phyloP scores from a whole-genome alignment of 2,888 invertebrate genomes.

The Drosophila conformis region DNA sequence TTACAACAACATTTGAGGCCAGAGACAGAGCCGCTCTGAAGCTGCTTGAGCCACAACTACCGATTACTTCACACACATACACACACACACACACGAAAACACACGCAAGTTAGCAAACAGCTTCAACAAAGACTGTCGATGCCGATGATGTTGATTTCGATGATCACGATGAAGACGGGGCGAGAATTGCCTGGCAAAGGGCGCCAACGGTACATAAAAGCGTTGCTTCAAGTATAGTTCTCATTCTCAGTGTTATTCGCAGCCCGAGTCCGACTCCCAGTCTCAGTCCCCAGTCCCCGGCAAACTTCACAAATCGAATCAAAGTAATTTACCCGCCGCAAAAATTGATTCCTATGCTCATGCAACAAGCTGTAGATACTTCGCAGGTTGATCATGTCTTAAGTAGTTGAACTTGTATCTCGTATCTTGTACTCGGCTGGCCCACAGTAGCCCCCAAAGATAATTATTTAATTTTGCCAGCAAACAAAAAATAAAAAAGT shows the following conservation, averaged over 20 bases:
- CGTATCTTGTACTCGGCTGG: not conserved
- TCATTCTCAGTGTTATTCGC: conserved; percentile 32
- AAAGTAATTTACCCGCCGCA: conserved; percentile 67
- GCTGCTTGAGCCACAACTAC: conserved; percentile 63
- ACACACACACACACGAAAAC: conserved; percentile 25
- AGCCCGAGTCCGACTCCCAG: conserved; percentile 5
- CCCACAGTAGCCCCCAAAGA: conserved; percentile 39
- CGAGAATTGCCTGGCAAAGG: conserved; percentile 72
- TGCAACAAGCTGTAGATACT: conserved; percentile 42
- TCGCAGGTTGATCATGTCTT: conserved; percentile 28
- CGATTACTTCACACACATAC: conserved; percentile 67
- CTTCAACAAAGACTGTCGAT: conserved; percentile 38
- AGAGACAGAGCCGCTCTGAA: conserved; percentile 41
- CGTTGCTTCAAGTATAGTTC: conserved; percentile 50
- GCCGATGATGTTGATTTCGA: conserved; percentile 58
- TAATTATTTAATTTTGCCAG: conserved; percentile 51
- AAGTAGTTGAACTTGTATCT: conserved; percentile 42
- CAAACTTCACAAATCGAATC: conserved; percentile 73
- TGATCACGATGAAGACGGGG: conserved; percentile 64
- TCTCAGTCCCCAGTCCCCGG: conserved; percentile 6
- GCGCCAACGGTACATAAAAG: conserved; percentile 71
- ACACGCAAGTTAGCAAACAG: conserved; percentile 49
- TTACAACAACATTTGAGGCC: conserved; percentile 65
- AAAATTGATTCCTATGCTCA: conserved; percentile 63
- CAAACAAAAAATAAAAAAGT: conserved; percentile 7